phyloP scores from a whole-genome alignment of 2,888 invertebrate species.

The Leptarthrus brevirostris region DNA sequence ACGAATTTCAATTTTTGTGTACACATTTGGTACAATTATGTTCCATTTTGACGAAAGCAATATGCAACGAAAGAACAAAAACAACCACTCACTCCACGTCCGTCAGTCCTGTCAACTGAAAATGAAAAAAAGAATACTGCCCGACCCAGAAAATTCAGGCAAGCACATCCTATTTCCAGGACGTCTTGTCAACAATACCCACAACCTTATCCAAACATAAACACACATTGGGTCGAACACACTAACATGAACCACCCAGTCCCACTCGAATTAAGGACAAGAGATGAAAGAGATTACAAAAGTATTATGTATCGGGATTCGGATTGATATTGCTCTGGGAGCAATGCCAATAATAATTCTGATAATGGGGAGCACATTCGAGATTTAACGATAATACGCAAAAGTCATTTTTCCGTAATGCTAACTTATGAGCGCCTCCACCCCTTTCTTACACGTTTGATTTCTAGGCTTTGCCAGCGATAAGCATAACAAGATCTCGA shows the following conservation, averaged over 20 bases:
- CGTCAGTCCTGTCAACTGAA: no score
- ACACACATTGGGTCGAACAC: background rate
- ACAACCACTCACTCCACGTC: background rate
- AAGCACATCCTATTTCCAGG: background rate
- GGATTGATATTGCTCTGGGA: conserved; percentile 21
- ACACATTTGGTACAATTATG: conserved; percentile 25
- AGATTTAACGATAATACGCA: conserved; percentile 19
- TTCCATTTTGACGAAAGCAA: conserved; percentile 7
- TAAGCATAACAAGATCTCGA: conserved; percentile 1
- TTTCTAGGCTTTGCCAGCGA: background rate
- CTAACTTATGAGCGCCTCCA: conserved; percentile 2
- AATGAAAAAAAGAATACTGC: background rate
- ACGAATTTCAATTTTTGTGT: conserved; percentile 36
- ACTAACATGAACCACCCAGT: background rate
- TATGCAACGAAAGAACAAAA: conserved; percentile 32
- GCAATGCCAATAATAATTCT: conserved; percentile 34
- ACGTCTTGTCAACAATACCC: background rate
- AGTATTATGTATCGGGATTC: conserved; percentile 19
- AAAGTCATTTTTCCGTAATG: conserved; percentile 16
- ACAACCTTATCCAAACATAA: background rate
- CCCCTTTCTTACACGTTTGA: background rate
- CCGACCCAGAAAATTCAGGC: conserved; percentile 29
- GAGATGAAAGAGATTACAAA: conserved; percentile 29
- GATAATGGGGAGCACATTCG: conserved; percentile 19
- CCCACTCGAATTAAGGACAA: conserved; percentile 13